phyloP scores from a whole-genome alignment of 1,140 invertebrate genomes.

The Nasonia vitripennis region DNA sequence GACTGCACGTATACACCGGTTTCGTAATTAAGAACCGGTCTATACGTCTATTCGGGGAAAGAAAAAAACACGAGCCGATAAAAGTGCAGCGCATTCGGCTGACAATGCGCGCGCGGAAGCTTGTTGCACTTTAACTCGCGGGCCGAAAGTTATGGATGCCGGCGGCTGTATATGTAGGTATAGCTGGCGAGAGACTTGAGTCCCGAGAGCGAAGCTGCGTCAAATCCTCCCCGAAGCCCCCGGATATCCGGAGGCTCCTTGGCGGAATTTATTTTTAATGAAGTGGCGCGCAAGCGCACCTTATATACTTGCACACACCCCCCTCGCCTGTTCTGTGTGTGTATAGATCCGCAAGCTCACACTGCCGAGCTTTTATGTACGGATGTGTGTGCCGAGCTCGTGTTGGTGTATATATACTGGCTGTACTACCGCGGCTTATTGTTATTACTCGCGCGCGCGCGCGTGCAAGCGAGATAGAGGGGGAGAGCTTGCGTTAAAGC shows the following conservation, averaged over 20 bases:
- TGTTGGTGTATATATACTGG: too few relatives aligned
- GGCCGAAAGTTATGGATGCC: slow-evolving; percentile 64
- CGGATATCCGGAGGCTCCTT: slow-evolving; percentile 68
- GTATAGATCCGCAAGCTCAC: background rate
- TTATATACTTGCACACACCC: background rate
- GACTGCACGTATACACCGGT: too few relatives aligned
- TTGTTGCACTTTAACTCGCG: slow-evolving; percentile 46
- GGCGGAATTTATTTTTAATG: slow-evolving; percentile 73
- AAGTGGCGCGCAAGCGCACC: slow-evolving; percentile 58
- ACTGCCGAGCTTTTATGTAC: background rate
- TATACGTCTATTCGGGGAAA: too few relatives aligned
- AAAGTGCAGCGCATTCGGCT: background rate
- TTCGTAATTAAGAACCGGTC: too few relatives aligned
- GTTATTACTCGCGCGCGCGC: slow-evolving; percentile 13
- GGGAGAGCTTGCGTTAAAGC: background rate
- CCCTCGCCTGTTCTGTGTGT: background rate
- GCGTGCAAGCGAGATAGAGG: too few relatives aligned
- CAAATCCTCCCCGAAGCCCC: slow-evolving; percentile 62
- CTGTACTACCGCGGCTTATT: background rate
- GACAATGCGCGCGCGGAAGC: background rate
- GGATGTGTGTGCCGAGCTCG: background rate
- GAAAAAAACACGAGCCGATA: too few relatives aligned
- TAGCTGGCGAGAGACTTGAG: too few relatives aligned
- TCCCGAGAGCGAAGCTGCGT: slow-evolving; percentile 22
- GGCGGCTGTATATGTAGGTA: background rate